phyloP scores from a whole-genome alignment of 2,113 vertebrate species.

The Neogobius melanostomus region DNA sequence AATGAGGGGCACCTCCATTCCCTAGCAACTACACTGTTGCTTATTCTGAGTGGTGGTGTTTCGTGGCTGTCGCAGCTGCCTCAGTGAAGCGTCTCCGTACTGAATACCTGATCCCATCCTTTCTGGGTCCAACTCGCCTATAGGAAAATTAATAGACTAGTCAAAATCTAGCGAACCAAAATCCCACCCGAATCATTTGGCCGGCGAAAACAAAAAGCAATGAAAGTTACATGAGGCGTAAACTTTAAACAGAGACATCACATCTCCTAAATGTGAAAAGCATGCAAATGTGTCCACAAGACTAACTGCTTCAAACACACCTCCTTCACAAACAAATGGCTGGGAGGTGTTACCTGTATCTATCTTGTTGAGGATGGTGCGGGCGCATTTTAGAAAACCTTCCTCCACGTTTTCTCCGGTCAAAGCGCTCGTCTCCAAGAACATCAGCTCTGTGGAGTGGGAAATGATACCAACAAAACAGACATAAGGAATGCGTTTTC shows the following conservation, averaged over 20 bases:
- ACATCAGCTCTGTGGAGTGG: conserved; percentile 82
- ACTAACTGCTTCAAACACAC: conserved; percentile 4
- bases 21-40: conserved; percentile 89
- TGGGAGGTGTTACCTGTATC: conserved; percentile 81
- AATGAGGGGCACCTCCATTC: conserved; percentile 24
- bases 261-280: neutral
- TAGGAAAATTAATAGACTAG: neutral
- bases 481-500: neutral
- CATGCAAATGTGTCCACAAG: neutral
- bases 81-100: conserved; percentile 86
- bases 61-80: conserved; percentile 86
- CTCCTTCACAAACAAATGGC: conserved; percentile 4
- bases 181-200: neutral
- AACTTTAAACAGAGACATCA: neutral
- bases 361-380: conserved; percentile 91
- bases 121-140: conserved; percentile 91
- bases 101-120: conserved; percentile 95
- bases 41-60: conserved; percentile 79
- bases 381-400: conserved; percentile 89
- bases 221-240: neutral
- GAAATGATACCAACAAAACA: neutral
- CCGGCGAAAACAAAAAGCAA: neutral
- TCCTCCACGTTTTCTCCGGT: conserved; percentile 93
- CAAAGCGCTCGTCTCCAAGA: conserved; percentile 90
- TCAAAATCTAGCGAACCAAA: neutral